These are phyloP conservation scores for Samia ricini DNA, from an alignment of 1,140 invertebrate genomes.

Conservation along the genomic window DNA sequence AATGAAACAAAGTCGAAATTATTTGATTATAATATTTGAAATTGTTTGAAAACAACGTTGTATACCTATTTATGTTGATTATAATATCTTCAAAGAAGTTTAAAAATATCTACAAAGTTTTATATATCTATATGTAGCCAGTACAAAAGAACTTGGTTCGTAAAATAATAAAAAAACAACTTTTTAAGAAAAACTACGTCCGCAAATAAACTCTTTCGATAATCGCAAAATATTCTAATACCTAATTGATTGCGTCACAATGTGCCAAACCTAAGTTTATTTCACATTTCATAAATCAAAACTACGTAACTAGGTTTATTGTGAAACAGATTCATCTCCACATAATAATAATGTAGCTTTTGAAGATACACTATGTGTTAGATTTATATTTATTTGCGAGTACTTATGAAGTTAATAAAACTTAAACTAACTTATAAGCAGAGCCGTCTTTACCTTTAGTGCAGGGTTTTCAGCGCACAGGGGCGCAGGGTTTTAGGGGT, in stretches of 20 bases:
- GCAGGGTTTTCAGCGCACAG: too few relatives aligned
- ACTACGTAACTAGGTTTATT: conserved; percentile 2
- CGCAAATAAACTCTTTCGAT: too few relatives aligned
- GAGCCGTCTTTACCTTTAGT: too few relatives aligned
- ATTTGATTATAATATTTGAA: conserved; percentile 11
- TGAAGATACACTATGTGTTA: conserved; percentile 50
- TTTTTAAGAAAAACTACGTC: too few relatives aligned
- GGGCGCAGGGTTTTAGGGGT: too few relatives aligned
- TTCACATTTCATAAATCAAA: conserved; percentile 14
- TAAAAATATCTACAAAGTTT: conserved; percentile 11
- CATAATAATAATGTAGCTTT: conserved; percentile 25
- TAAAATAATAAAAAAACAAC: too few relatives aligned
- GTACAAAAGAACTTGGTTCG: background rate
- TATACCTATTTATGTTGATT: background rate
- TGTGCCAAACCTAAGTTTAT: conserved; percentile 40
- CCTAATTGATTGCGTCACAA: background rate
- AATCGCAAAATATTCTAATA: too few relatives aligned
- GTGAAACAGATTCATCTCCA: background rate
- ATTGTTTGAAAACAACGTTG: background rate
- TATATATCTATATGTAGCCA: background rate
- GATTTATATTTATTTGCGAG: too few relatives aligned
- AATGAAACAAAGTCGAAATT: conserved; percentile 22
- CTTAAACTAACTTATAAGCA: too few relatives aligned
- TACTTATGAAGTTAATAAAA: too few relatives aligned
- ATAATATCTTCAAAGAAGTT: background rate